A percentile compares a stretch with the other conserved stretches of the same genome.
Conservation (phyloP, 2,888 invertebrate genomes). For the Apoda limacodes region DNA sequence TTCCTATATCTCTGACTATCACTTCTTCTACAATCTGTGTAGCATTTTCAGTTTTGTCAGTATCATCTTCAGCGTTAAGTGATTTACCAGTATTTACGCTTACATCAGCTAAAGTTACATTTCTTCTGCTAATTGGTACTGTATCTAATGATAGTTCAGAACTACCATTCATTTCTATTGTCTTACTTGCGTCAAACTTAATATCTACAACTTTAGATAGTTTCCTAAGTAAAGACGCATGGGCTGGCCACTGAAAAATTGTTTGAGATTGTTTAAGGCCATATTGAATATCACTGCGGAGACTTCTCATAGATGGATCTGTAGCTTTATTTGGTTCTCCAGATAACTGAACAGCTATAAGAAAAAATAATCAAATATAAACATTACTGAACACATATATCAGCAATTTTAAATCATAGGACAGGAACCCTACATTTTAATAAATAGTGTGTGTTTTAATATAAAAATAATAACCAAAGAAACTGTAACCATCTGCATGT, state of each 20-base stretch:
- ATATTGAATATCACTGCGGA: conserved; percentile 50
- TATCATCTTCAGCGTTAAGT: conserved; percentile 39
- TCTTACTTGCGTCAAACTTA: conserved; percentile 39
- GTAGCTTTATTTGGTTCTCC: conserved; percentile 59
- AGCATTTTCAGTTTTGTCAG: conserved; percentile 25
- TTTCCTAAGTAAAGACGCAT: conserved; percentile 52
- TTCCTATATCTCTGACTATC: conserved; percentile 13
- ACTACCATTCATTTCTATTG: conserved; percentile 50
- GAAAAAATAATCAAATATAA: too few species aligned
- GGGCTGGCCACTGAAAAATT: conserved; percentile 51
- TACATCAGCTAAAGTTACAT: conserved; percentile 50
- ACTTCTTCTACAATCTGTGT: conserved; percentile 18
- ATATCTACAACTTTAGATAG: conserved; percentile 58
- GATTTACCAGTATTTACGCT: conserved; percentile 56
- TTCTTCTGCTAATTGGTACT: conserved; percentile 28
- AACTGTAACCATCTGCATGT: too few species aligned
- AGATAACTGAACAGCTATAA: conserved; percentile 52
- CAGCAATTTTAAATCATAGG: too few species aligned
- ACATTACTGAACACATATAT: too few species aligned
- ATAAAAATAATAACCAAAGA: too few species aligned
- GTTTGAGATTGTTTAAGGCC: conserved; percentile 34
- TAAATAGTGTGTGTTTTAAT: too few species aligned
- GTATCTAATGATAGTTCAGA: conserved; percentile 37
- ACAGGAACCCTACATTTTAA: too few species aligned
- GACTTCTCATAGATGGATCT: conserved; percentile 56